These are phyloP conservation scores for Leistus spinibarbis DNA, from an alignment of 2,888 invertebrate species.

Conservation along the genomic window DNA sequence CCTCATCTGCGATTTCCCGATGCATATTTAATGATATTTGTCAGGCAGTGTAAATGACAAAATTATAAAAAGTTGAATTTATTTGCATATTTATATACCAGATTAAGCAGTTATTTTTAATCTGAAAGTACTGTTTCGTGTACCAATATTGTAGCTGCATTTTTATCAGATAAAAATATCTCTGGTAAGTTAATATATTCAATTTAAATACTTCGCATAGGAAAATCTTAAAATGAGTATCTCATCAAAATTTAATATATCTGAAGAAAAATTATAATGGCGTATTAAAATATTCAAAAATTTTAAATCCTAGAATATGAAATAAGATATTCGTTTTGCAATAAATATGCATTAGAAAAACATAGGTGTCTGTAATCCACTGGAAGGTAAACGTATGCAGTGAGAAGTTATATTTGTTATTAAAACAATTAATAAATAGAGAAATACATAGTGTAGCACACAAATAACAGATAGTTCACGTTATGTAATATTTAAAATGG, in stretches of 20 bases:
- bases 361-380: no score
- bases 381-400: no score
- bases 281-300: neutral
- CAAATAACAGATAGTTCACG: no score
- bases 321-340: neutral
- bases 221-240: neutral
- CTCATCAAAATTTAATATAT: neutral
- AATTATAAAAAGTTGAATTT: neutral
- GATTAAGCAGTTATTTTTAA: neutral
- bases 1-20: neutral
- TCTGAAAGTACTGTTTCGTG: neutral
- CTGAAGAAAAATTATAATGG: neutral
- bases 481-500: no score
- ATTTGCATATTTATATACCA: neutral
- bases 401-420: no score
- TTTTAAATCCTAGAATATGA: neutral
- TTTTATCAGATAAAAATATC: neutral
- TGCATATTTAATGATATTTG: neutral
- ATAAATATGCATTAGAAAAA: neutral
- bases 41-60: neutral
- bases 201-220: neutral
- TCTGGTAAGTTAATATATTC: neutral
- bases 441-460: no score
- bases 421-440: no score
- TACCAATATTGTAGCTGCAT: neutral